Evolutionary conservation across 2,888 invertebrate genomes (phyloP), one percentile per base, ranked within the genome.

Genomic region (Cataglyphis rosenhaueri): DNA sequence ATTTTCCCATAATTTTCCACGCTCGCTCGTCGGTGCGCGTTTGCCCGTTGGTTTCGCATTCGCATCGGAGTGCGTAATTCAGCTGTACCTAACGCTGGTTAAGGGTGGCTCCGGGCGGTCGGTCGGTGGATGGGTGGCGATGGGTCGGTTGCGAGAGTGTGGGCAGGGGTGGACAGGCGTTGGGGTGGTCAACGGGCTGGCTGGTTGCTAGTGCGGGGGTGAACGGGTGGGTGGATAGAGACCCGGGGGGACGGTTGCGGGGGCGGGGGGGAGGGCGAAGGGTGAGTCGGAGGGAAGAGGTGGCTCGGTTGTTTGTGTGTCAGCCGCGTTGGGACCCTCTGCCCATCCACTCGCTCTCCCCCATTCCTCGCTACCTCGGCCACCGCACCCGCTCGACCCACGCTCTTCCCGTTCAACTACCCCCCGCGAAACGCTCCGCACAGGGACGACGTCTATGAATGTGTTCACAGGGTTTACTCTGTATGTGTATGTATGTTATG

Each of bases 281-380:
- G 86, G 86, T 71, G 81, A 75, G 10, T 61, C 70, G 83, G 84
- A 83, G 84, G 88, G 86, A 88, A 86, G 87, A 87, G 89, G 83
- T 91, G 90, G 89, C 90, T 90, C 90, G 92, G 92, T 93, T 93
- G 94, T 94, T 94, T 94, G 94, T 94, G 94, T 94, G 94, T 94
- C 94, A 94, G 94, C 92, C 94, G 93, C 94, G 91, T 92, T 93
- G 94, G 93, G 93, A 93, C 92, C 91, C 91, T 91, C 91, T 88
- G 87, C 90, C 87, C 91, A 85, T 87, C 89, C 52, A 52, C 52
- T 52, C 8, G n/a, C n/a, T 8, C 88, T 86, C 83, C 70, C 86
- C 68, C 79, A 55, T 83, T 84, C 81, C 87, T 65, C 82, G 81
- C 83, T 76, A 76, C 86, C 75, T 76, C 86, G 35, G 32, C 86